These are phyloP conservation scores for Mesorhabditis sp. DNA, from an alignment of 2,888 invertebrate species.

Conservation along the genomic window DNA sequence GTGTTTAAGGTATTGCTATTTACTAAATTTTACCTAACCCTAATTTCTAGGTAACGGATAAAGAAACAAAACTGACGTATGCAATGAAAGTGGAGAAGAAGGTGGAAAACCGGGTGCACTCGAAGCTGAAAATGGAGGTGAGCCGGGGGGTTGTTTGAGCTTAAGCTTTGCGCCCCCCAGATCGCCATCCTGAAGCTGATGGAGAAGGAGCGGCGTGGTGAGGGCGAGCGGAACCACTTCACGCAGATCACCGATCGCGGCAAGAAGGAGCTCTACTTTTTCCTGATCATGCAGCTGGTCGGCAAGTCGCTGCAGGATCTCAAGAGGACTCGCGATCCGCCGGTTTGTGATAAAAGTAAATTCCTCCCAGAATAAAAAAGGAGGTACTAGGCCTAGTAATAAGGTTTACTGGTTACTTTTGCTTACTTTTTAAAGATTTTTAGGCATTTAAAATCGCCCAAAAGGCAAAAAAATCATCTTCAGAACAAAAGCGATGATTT, in stretches of 20 bases:
- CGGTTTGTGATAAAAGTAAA: not conserved
- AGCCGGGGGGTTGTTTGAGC: too few relatives aligned
- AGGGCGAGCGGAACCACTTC: constrained; percentile 17
- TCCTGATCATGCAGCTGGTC: constrained; percentile 37
- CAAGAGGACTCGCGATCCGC: constrained; percentile 17
- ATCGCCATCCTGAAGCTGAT: constrained; percentile 11
- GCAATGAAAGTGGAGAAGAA: constrained; percentile 53
- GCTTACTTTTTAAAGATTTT: too few relatives aligned
- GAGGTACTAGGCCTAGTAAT: not conserved
- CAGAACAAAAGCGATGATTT: too few relatives aligned
- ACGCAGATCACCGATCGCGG: constrained; percentile 27
- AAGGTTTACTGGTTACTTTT: too few relatives aligned
- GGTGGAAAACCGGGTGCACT: constrained; percentile 31
- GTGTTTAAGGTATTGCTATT: constrained; percentile 23
- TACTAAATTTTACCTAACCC: not conserved
- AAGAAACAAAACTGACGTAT: constrained; percentile 24
- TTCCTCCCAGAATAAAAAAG: too few relatives aligned
- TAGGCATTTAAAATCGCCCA: too few relatives aligned
- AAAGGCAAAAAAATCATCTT: too few relatives aligned
- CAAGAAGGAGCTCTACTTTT: constrained; percentile 23
- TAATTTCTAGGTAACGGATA: constrained; percentile 30
- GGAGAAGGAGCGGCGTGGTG: constrained; percentile 11
- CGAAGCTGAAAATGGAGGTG: constrained; percentile 52
- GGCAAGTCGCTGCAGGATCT: constrained; percentile 28
- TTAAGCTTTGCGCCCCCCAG: not conserved